Percentiles rank a stretch among this genome's conserved stretches.
phyloP scores from a whole-genome alignment of 2,888 invertebrate species.

The Axea sp. region DNA sequence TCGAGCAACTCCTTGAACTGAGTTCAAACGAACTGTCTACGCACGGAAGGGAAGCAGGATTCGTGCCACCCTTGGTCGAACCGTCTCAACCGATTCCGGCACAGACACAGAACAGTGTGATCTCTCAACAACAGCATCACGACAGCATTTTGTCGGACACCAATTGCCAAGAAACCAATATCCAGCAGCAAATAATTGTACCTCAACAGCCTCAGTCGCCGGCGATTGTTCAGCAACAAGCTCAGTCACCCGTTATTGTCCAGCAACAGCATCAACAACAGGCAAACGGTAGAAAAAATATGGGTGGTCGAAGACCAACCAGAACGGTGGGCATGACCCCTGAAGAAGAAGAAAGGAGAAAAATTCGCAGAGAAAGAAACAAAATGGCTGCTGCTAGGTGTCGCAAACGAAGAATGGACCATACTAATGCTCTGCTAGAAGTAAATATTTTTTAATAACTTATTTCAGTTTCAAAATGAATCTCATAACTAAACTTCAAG shows the following conservation, averaged over 20 bases:
- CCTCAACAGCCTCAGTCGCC: conserved; percentile 79
- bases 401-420: conserved; percentile 96
- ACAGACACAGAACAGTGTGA: conserved; percentile 75
- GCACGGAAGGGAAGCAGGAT: conserved; percentile 92
- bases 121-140: conserved; percentile 62
- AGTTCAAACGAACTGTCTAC: conserved; percentile 87
- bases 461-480: no score
- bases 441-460: conserved; percentile 77
- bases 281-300: conserved; percentile 85
- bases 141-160: conserved; percentile 35
- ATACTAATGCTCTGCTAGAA: conserved; percentile 92
- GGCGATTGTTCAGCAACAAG: conserved; percentile 79
- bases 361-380: conserved; percentile 94
- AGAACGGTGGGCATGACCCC: conserved; percentile 89
- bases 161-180: conserved; percentile 58
- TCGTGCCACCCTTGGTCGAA: conserved; percentile 89
- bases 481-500: no score
- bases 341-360: conserved; percentile 95
- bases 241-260: conserved; percentile 32
- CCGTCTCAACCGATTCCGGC: conserved; percentile 77
- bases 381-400: conserved; percentile 99
- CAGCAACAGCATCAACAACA: conserved; percentile 66
- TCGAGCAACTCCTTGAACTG: conserved; percentile 95
- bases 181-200: conserved; percentile 27
- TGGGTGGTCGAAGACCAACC: conserved; percentile 91